These are phyloP conservation scores for Phrixothrix hirtus DNA, from an alignment of 2,888 invertebrate genomes.

Conservation along the genomic window DNA sequence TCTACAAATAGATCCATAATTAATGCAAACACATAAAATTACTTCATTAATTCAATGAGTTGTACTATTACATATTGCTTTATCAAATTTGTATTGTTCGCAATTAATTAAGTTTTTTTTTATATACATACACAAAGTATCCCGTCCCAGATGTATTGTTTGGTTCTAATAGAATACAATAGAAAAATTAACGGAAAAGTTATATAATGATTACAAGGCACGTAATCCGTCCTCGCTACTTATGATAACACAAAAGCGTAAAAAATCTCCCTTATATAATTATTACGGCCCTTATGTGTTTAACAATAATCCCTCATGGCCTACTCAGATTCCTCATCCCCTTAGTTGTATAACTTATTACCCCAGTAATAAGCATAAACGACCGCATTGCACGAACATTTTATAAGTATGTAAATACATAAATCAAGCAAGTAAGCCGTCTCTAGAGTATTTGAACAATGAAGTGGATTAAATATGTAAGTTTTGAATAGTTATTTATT, in stretches of 20 bases:
- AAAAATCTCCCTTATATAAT: constrained; percentile 26
- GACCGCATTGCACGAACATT: constrained; percentile 28
- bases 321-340: constrained; percentile 21
- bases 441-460: constrained; percentile 32
- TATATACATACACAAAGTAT: too few relatives aligned
- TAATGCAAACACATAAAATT: too few relatives aligned
- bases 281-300: constrained; percentile 25
- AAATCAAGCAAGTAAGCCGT: constrained; percentile 35
- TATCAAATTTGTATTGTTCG: too few relatives aligned
- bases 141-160: too few relatives aligned
- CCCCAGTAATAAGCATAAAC: constrained; percentile 28
- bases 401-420: constrained; percentile 40
- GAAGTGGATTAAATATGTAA: constrained; percentile 30
- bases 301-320: constrained; percentile 36
- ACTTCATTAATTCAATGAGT: too few relatives aligned
- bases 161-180: too few relatives aligned
- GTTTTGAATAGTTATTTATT: constrained; percentile 32
- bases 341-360: constrained; percentile 23
- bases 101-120: too few relatives aligned
- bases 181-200: constrained; percentile 19
- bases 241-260: constrained; percentile 17
- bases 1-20: too few relatives aligned
- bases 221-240: constrained; percentile 13
- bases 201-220: constrained; percentile 28
- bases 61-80: too few relatives aligned